phyloP scores from a whole-genome alignment of 2,113 vertebrate genomes.

The Kryptolebias marmoratus region DNA sequence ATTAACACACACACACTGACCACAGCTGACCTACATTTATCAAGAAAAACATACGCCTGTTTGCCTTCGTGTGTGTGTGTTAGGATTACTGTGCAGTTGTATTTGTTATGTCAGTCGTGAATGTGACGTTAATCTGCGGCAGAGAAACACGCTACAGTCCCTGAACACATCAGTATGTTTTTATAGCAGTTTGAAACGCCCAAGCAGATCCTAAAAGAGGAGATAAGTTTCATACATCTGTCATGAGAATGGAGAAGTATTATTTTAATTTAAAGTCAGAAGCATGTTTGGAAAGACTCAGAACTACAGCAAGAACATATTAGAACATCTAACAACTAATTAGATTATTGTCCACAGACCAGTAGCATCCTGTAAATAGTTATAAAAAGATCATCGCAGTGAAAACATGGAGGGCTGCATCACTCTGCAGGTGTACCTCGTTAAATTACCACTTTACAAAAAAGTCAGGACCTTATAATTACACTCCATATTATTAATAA shows the following conservation, averaged over 20 bases:
- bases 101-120: conserved; percentile 32
- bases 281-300: neutral
- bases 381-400: neutral
- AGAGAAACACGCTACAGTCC: conserved; percentile 33
- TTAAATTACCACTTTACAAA: neutral
- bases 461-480: no score
- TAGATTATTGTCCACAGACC: neutral
- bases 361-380: neutral
- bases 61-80: conserved; percentile 27
- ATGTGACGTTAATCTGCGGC: conserved; percentile 34
- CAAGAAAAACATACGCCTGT: conserved; percentile 49
- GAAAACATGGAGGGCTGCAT: neutral
- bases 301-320: neutral
- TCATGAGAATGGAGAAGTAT: neutral
- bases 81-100: conserved; percentile 45
- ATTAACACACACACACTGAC: neutral
- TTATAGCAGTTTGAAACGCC: conserved; percentile 3
- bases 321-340: neutral
- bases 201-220: neutral
- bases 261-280: neutral
- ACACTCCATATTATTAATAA: no score
- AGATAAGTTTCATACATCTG: neutral
- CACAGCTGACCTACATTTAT: neutral
- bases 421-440: neutral
- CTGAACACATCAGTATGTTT: conserved; percentile 30